Conservation (phyloP, 2,797 vertebrate genomes). For the Synaphobranchus kaupii region DNA sequence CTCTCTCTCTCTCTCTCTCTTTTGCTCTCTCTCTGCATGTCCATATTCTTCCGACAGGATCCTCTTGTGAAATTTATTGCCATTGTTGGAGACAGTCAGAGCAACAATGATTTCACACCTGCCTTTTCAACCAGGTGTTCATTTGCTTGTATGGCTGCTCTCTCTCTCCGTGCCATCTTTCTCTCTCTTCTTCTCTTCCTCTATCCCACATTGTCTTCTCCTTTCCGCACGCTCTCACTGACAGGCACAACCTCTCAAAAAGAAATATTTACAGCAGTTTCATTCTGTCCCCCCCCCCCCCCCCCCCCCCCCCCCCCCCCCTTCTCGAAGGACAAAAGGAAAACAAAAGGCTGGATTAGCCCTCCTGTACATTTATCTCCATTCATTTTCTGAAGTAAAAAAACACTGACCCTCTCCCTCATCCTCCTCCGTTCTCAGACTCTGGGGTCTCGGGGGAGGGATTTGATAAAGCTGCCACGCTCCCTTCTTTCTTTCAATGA, state of each 20-base stretch:
- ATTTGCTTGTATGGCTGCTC: slow-evolving; percentile 42
- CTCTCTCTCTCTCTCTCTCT: neutral
- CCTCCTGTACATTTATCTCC: slow-evolving; percentile 27
- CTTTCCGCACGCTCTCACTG: neutral
- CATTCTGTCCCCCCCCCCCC: too few species aligned
- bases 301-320: too few species aligned
- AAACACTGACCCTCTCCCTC: slow-evolving; percentile 20
- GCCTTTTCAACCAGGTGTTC: slow-evolving; percentile 12
- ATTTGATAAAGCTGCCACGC: neutral
- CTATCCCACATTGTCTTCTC: neutral
- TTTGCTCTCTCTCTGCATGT: neutral
- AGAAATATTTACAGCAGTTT: neutral
- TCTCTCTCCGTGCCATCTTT: neutral
- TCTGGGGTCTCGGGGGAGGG: neutral
- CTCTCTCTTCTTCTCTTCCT: neutral
- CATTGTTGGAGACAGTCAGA: neutral
- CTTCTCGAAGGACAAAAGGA: slow-evolving; percentile 42
- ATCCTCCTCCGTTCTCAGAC: slow-evolving; percentile 26
- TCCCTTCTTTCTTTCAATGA: slow-evolving; percentile 22
- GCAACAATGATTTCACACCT: neutral
- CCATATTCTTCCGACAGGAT: neutral
- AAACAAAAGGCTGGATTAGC: slow-evolving; percentile 45
- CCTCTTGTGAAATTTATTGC: slow-evolving; percentile 27
- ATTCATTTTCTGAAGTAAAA: slow-evolving; percentile 34
- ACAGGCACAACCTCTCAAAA: neutral